Evolutionary conservation across 2,113 vertebrate species (phyloP), one percentile per base, ranked within the genome.

Genomic region (Brachyhypopomus gauderio): DNA sequence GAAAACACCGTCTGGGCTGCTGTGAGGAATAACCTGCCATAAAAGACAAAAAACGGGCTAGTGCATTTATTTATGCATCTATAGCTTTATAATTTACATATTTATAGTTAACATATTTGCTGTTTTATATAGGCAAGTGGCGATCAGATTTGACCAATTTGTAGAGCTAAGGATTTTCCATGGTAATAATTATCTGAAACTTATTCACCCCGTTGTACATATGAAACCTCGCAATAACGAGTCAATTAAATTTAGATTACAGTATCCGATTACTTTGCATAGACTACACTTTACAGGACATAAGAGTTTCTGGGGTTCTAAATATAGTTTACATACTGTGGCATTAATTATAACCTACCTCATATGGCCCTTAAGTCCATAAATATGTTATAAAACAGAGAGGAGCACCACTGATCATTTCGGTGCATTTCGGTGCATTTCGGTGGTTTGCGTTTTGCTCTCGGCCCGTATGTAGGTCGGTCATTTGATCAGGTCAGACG

Each of bases 161-260:
- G 5, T 45, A 45, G 41, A 45, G 5, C 41, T 14, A 52, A 52
- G 9, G 45, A 14, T 52, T 52, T 52, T 14, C 5, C 9, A 3
- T 52, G 20, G 16, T 36, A 36, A 27, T 36, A 1, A 27, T 64
- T 2, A 20, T 22, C 8, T 20, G 58, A 60, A 60, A 60, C 14
- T 69, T 30, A 69, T 69, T 38, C 36, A 0, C 52, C 7, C n/a
- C 52, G 60, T 36, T 48, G 69, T 72, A 80, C 72, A 82, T 81
- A 62, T 85, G 64, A 76, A 69, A 86, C 72, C 90, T 87, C 78
- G 67, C 86, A 89, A 92, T 91, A 91, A 86, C 86, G 56, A 81
- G 45, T 63, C 83, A 87, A 89, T 90, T 90, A 77, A 83, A 91
- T 89, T 91, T 90, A 86, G 85, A 90, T 85, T 76, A 56, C 30